phyloP scores from a whole-genome alignment of 2,113 vertebrate genomes.

The Pluvialis apricaria region DNA sequence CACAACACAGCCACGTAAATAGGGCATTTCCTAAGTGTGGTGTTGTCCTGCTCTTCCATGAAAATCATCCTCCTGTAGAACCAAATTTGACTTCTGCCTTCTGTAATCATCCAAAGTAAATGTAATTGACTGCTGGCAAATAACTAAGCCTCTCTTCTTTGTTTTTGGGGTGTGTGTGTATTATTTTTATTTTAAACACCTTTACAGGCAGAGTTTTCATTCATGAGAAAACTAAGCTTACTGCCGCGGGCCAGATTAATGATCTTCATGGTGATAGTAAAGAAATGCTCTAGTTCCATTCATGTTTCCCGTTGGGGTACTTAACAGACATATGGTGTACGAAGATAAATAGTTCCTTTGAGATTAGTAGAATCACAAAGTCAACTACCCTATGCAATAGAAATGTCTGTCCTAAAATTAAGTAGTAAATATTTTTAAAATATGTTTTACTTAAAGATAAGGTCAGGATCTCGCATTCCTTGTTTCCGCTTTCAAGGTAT shows the following conservation, averaged over 20 bases:
- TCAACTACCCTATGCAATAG: background rate
- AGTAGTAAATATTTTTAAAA: background rate
- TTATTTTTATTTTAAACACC: background rate
- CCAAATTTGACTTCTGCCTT: background rate
- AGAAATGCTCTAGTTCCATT: background rate
- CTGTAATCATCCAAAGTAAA: background rate
- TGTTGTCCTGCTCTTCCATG: background rate
- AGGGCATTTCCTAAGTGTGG: background rate
- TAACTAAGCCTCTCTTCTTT: background rate
- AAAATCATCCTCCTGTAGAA: background rate
- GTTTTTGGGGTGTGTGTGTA: background rate
- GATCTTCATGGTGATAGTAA: background rate
- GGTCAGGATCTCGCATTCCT: background rate
- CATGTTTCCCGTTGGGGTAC: background rate
- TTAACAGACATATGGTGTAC: background rate
- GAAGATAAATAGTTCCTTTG: background rate
- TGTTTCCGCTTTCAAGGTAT: background rate
- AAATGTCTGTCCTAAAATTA: background rate
- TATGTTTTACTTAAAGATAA: background rate
- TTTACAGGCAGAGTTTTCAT: background rate
- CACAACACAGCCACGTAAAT: background rate
- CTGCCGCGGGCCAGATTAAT: background rate
- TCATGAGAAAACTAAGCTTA: background rate
- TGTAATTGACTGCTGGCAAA: background rate
- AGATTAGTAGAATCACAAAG: background rate